Conservation (phyloP, 2,888 invertebrate genomes). For the Drosophila peninsularis region DNA sequence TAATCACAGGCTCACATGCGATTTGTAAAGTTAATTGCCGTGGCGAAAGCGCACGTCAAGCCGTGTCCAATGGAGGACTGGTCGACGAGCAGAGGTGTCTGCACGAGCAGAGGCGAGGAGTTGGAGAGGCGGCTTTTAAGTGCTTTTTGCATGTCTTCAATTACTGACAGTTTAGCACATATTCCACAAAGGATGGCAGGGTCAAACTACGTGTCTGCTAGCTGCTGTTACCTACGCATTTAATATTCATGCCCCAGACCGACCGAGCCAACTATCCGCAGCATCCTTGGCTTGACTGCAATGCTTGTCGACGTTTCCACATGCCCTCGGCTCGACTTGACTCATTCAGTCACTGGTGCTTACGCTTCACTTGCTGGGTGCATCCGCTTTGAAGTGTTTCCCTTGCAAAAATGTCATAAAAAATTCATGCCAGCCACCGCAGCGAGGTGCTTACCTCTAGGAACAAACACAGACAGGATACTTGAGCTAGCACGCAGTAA, state of each 20-base stretch:
- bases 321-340: not conserved
- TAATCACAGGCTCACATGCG: constrained; percentile 82
- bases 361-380: constrained; percentile 45
- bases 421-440: constrained; percentile 77
- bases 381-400: constrained; percentile 56
- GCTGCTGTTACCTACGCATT: constrained; percentile 39
- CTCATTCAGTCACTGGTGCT: constrained; percentile 33
- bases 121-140: constrained; percentile 48
- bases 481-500: constrained; percentile 8
- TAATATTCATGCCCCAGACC: constrained; percentile 52
- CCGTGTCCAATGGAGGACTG: constrained; percentile 22
- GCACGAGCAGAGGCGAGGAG: not conserved
- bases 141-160: constrained; percentile 69
- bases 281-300: constrained; percentile 52
- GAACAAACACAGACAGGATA: constrained; percentile 30
- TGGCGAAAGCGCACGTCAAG: constrained; percentile 69
- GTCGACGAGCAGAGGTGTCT: not conserved
- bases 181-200: constrained; percentile 36
- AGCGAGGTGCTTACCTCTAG: constrained; percentile 46
- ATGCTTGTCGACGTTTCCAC: constrained; percentile 50
- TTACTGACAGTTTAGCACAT: constrained; percentile 78
- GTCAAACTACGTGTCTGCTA: constrained; percentile 11
- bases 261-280: constrained; percentile 20
- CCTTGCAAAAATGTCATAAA: constrained; percentile 74
- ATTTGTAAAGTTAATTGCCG: constrained; percentile 82